Conservation (phyloP, 2,888 invertebrate species). For the Galerucella calmariensis region DNA sequence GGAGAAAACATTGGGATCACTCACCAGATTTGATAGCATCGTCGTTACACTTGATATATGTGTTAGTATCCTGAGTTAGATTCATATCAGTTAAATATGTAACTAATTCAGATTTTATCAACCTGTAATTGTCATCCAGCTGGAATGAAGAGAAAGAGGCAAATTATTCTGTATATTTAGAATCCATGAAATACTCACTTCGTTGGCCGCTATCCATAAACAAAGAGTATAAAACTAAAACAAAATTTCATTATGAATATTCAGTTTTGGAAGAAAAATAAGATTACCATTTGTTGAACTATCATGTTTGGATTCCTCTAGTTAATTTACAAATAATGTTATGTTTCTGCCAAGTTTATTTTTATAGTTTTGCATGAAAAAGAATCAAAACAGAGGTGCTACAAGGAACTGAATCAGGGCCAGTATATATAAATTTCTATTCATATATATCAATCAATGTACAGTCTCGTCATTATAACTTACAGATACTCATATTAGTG, state of each 20-base stretch:
- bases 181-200: background rate
- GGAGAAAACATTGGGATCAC: background rate
- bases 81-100: background rate
- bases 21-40: background rate
- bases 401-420: no score
- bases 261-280: background rate
- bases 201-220: background rate
- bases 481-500: no score
- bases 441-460: no score
- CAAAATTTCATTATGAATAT: background rate
- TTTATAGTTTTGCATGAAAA: no score
- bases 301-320: no score
- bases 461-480: no score
- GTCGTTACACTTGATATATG: background rate
- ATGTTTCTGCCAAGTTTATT: no score
- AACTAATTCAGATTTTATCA: background rate
- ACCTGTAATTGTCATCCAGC: background rate
- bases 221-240: conserved; percentile 2
- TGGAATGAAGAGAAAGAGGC: background rate
- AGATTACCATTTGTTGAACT: no score
- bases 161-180: background rate
- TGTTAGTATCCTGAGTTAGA: background rate
- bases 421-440: no score
- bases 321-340: no score
- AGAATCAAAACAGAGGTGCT: no score